Conservation (phyloP, 23 tunicate species). For the Botrylloides violaceus region DNA sequence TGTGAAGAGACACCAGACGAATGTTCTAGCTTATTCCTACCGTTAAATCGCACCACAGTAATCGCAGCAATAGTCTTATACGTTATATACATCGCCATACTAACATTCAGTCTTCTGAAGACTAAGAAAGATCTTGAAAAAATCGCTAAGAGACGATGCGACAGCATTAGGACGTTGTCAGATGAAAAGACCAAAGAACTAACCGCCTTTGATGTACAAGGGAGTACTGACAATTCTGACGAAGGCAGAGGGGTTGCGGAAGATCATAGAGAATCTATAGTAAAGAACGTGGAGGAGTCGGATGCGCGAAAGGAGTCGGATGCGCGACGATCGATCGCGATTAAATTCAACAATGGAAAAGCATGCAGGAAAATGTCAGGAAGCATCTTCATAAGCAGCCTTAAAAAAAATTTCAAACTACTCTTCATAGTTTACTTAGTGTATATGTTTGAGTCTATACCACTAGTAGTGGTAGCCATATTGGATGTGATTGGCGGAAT, state of each 20-base stretch:
- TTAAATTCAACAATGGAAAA: not conserved
- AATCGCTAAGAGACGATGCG: not conserved
- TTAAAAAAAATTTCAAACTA: slow-evolving; percentile 1
- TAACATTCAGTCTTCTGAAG: not conserved
- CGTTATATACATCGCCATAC: not conserved
- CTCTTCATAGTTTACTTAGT: not conserved
- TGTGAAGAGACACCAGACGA: not conserved
- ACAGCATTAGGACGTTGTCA: not conserved
- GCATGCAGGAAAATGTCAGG: slow-evolving; percentile 9
- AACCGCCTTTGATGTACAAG: not conserved
- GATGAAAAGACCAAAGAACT: not conserved
- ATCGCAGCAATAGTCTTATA: not conserved
- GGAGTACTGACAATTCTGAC: not conserved
- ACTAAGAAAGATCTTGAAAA: not conserved
- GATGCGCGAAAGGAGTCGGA: not conserved
- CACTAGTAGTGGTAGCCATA: slow-evolving; percentile 3
- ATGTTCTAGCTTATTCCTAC: slow-evolving; percentile 6
- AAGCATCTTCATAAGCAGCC: slow-evolving; percentile 7
- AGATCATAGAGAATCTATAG: not conserved
- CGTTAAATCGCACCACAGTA: not conserved
- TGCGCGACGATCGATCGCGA: not conserved
- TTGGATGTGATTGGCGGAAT: not conserved
- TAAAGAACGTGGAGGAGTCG: not conserved
- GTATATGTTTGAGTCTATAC: not conserved
- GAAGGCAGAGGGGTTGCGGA: not conserved